Conservation (phyloP, 2,888 invertebrate species). For the Cheilosia vulpina region DNA sequence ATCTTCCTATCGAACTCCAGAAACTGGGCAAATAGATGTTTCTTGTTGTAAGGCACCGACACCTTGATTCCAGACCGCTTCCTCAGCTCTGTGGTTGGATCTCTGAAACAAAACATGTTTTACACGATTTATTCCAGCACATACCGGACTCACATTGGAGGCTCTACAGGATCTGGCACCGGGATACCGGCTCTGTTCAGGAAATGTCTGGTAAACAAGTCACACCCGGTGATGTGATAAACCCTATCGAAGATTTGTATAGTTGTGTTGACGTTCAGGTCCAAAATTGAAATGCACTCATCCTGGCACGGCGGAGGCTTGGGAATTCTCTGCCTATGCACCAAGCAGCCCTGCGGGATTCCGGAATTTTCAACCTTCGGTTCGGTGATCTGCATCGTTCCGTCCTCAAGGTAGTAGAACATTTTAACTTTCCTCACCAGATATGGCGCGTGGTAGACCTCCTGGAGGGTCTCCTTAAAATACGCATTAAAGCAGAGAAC, state of each 20-base stretch:
- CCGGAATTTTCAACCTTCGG: slow-evolving; percentile 93
- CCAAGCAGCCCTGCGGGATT: slow-evolving; percentile 92
- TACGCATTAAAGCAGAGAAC: slow-evolving; percentile 85
- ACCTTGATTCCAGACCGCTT: slow-evolving; percentile 78
- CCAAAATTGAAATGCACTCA: slow-evolving; percentile 92
- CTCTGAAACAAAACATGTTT: slow-evolving; percentile 77
- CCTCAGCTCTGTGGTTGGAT: slow-evolving; percentile 85
- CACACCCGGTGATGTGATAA: slow-evolving; percentile 93
- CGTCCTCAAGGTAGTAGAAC: slow-evolving; percentile 95
- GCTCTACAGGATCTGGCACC: slow-evolving; percentile 88
- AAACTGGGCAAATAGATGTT: slow-evolving; percentile 90
- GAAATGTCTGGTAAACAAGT: slow-evolving; percentile 93
- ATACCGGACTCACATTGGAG: slow-evolving; percentile 84
- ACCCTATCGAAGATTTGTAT: slow-evolving; percentile 92
- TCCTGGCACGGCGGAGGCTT: slow-evolving; percentile 89
- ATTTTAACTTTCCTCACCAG: slow-evolving; percentile 92
- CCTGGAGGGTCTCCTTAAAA: slow-evolving; percentile 87
- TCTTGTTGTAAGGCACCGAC: slow-evolving; percentile 82
- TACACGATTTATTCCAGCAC: background rate
- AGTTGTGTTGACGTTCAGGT: slow-evolving; percentile 93
- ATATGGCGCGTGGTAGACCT: slow-evolving; percentile 87
- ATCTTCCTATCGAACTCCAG: slow-evolving; percentile 91
- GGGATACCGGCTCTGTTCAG: slow-evolving; percentile 92
- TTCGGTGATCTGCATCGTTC: slow-evolving; percentile 94
- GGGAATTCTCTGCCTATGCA: slow-evolving; percentile 92